These are phyloP conservation scores for Sigmodon hispidus DNA, from an alignment of 2,113 vertebrate genomes.

Conservation along the genomic window DNA sequence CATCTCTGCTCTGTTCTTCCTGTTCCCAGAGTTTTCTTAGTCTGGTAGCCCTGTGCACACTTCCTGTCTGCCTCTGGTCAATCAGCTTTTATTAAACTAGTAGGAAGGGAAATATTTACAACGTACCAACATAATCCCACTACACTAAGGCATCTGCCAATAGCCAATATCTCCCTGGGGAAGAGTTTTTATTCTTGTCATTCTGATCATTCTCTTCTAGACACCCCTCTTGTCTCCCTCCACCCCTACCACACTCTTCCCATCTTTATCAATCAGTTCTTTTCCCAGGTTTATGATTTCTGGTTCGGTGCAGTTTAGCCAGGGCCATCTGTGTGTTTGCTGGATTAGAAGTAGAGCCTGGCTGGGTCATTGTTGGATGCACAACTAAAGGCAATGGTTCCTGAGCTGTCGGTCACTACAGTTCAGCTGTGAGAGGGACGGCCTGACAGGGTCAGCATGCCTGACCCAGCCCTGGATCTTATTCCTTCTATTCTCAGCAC, in stretches of 20 bases:
- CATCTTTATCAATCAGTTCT: background rate
- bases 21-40: no score
- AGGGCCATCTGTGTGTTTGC: background rate
- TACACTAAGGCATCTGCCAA: background rate
- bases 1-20: no score
- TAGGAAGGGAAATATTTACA: no score
- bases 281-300: background rate
- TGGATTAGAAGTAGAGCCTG: background rate
- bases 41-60: no score
- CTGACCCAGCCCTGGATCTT: background rate
- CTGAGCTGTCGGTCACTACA: background rate
- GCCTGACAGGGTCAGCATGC: background rate
- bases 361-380: background rate
- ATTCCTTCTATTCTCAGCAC: background rate
- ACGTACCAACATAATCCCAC: no score
- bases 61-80: no score
- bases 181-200: background rate
- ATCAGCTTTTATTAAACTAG: no score
- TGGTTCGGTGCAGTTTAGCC: background rate
- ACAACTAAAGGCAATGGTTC: background rate
- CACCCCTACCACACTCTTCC: background rate
- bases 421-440: background rate
- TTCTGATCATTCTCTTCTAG: background rate
- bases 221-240: background rate
- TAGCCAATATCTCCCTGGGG: background rate